phyloP scores from a whole-genome alignment of 2,888 invertebrate species.

The Macrophya annulata region DNA sequence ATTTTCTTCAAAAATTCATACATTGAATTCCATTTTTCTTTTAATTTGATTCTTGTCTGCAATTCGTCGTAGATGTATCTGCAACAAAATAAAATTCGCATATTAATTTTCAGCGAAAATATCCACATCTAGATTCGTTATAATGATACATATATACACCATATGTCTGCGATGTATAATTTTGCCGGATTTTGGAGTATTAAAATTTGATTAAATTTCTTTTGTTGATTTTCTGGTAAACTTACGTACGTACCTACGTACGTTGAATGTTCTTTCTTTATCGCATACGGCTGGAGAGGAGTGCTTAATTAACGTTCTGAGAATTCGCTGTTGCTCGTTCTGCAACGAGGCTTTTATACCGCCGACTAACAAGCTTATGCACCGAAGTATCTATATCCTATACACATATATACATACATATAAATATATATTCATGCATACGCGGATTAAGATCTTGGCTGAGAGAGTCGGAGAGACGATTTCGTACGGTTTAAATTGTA shows the following conservation, averaged over 20 bases:
- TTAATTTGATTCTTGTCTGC: background rate
- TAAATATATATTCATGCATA: background rate
- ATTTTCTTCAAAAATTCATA: background rate
- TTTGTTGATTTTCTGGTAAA: background rate
- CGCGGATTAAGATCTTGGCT: constrained; percentile 16
- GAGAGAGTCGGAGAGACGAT: background rate
- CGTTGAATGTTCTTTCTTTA: background rate
- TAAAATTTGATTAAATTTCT: background rate
- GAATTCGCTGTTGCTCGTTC: background rate
- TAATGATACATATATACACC: background rate
- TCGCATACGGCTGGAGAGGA: constrained; percentile 1
- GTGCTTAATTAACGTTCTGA: constrained; percentile 17
- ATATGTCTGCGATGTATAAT: background rate
- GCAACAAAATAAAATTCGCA: background rate
- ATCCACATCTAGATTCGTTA: background rate
- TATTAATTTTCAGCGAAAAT: background rate
- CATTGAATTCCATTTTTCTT: background rate
- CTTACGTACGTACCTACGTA: background rate
- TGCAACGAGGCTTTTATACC: constrained; percentile 18
- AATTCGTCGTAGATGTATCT: background rate
- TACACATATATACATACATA: constrained; percentile 74
- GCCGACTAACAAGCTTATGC: constrained; percentile 30
- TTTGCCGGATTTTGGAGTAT: background rate
- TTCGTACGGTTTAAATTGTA: background rate
- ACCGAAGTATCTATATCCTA: constrained; percentile 65